Base-by-base conservation (phyloP, 2,113 vertebrate genomes). In the Macroglossus sobrinus region DNA sequence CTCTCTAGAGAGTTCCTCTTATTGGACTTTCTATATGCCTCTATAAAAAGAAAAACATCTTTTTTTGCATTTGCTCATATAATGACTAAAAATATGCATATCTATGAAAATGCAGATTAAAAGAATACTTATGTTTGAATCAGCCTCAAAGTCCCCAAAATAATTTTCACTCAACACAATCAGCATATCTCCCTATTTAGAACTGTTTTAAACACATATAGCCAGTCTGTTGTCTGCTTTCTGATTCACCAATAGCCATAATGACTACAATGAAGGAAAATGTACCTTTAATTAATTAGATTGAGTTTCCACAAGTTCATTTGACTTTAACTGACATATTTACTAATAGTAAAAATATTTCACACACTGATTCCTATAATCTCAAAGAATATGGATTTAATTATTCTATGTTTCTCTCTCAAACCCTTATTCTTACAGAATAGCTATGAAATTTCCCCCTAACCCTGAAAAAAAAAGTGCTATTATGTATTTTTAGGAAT, bases 91-190 rank as follows among this genome's bases (percentile, higher is more conserved):
- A 64, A 53, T 66, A n/a, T 43, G 2, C 30, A 4, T 35, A 72
- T 14, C 2, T 71, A 19, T 14, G 7, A 71, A 28, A 16, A 7
- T 43, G 14, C 4, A 76, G 30, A 69, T 30, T 82, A 18, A 59
- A 91, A 88, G 55, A 43, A 59, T 21, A 30, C 12, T 47, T 72
- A 66, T 55, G 9, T 0, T 84, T 80, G 12, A 68, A 85, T 76
- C 6, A 89, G 35, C 59, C n/a, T 66, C 43, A 84, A 75, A 2
- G 81, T 91, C 86, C 35, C 76, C 91, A 93, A 92, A 93, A 86
- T 30, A 71, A 59, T 93, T 82, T 79, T 80, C 64, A 75, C 19
- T 71, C 33, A 76, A 16, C 80, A 80, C 38, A 74, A 72, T 92
- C 45, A 96, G 24, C 26, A 81, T 43, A 43, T 85, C 3, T 30